Base-by-base conservation (phyloP, 2,888 invertebrate species). In the Acrocera orbiculus region DNA sequence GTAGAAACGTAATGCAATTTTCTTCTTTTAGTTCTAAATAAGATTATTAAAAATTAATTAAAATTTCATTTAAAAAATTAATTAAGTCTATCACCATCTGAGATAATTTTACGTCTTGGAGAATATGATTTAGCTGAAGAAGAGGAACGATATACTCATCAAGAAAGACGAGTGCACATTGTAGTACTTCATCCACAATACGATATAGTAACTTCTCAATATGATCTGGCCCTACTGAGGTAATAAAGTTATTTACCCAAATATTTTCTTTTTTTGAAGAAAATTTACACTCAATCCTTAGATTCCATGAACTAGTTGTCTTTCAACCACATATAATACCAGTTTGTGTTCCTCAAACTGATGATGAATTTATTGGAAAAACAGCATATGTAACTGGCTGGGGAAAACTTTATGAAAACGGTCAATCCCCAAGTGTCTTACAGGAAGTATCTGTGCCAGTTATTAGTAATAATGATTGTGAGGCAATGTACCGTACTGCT, bases 371-470 rank as follows among this genome's bases (percentile, higher is more conserved):
- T 52, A 81, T 90, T 5, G 86, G 86, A 0, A 71, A 75, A 48
- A 85, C 79, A 1, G 90, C 87, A 2, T 78, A 72, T 53, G 89
- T 90, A 44, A 89, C 89, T 0, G 90, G 90, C 39, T 90, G 90
- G 90, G 90, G 90, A 2, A 63, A 89, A 38, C 67, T 90, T 0
- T 87, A 86, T 44, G 89, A 89, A 63, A 89, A 89, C 60, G 90
- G 90, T 11, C 89, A 89, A 0, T 61, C 90, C 30, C 89, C 90
- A 14, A 83, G 83, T 49, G 75, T 86, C 10, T 64, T 90, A n/a
- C 89, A 90, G 61, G 85, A 90, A 61, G 90, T 90, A 1, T 72
- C 80, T n/a, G 87, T 90, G 15, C 89, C 89, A 0, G 80, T 90
- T 20, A 82, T 90, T 51, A 87, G 87, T 62, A 90, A 90, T 61